Conservation (phyloP, 2,888 invertebrate genomes). For the Leuctra nigra region DNA sequence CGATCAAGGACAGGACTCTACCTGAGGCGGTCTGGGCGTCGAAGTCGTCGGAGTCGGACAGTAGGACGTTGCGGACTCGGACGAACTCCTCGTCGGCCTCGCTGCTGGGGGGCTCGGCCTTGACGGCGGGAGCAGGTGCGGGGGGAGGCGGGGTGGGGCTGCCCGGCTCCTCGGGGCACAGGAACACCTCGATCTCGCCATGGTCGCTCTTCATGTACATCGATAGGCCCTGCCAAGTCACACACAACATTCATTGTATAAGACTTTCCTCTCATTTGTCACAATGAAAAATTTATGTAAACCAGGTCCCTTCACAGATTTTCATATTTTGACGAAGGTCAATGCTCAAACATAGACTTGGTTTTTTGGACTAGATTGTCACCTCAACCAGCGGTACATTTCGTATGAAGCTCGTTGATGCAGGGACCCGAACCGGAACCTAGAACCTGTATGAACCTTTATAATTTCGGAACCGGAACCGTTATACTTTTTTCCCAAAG, state of each 20-base stretch:
- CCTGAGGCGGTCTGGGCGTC: constrained; percentile 40
- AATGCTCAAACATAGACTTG: too few species aligned
- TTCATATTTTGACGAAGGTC: too few species aligned
- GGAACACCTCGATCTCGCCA: constrained; percentile 91
- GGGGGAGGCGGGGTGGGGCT: constrained; percentile 34
- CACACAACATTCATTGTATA: background rate
- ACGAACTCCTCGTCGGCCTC: constrained; percentile 37
- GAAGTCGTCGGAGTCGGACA: constrained; percentile 70
- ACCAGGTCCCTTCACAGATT: too few species aligned
- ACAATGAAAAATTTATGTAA: too few species aligned
- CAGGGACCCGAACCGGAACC: too few species aligned
- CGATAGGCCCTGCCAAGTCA: constrained; percentile 43
- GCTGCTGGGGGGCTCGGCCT: constrained; percentile 17
- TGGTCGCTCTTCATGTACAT: constrained; percentile 86
- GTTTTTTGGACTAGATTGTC: too few species aligned
- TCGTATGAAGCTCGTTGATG: too few species aligned
- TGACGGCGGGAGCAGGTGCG: background rate
- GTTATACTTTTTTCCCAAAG: too few species aligned
- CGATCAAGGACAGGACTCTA: too few species aligned
- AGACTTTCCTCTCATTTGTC: background rate
- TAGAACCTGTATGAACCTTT: too few species aligned
- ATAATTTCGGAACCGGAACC: too few species aligned
- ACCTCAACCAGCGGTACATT: too few species aligned
- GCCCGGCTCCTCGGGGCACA: constrained; percentile 76
- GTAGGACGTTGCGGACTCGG: constrained; percentile 56